Evolutionary conservation across 1,140 invertebrate species (phyloP).

Genomic region (Diploscapter pachys): DNA sequence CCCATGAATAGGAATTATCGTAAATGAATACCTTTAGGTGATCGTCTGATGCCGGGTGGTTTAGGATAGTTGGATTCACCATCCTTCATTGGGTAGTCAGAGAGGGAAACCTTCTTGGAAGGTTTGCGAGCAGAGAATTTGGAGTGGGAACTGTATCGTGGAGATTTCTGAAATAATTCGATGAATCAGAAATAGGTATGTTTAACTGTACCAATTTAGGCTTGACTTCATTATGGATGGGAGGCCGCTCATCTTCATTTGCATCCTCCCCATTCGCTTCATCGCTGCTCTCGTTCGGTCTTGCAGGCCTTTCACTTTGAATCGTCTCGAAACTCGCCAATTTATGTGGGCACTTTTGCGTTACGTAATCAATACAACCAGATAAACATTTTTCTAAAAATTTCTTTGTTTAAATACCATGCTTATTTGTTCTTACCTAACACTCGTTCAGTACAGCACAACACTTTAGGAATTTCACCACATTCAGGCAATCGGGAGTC

Average conservation of each 20-base stretch:
- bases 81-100: neutral
- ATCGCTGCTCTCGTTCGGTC: too few species aligned
- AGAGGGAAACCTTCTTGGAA: too few species aligned
- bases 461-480: slow-evolving; percentile 45
- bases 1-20: too few species aligned
- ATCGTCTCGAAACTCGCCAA: slow-evolving; percentile 46
- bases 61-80: neutral
- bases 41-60: too few species aligned
- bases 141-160: neutral
- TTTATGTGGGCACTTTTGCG: slow-evolving; percentile 47
- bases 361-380: slow-evolving; percentile 48
- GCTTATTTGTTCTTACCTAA: slow-evolving; percentile 19
- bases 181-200: too few species aligned
- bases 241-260: neutral
- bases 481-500: slow-evolving; percentile 42
- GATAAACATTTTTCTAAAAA: slow-evolving; percentile 45
- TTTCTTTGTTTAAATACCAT: neutral
- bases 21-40: too few species aligned
- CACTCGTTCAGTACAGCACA: slow-evolving; percentile 52
- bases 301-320: slow-evolving; percentile 18
- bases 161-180: slow-evolving; percentile 3
- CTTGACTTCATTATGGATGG: too few species aligned
- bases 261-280: neutral
- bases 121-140: too few species aligned
- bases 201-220: too few species aligned